Conservation (phyloP, 2,113 vertebrate species). For the Eulacestoma nigropectus region DNA sequence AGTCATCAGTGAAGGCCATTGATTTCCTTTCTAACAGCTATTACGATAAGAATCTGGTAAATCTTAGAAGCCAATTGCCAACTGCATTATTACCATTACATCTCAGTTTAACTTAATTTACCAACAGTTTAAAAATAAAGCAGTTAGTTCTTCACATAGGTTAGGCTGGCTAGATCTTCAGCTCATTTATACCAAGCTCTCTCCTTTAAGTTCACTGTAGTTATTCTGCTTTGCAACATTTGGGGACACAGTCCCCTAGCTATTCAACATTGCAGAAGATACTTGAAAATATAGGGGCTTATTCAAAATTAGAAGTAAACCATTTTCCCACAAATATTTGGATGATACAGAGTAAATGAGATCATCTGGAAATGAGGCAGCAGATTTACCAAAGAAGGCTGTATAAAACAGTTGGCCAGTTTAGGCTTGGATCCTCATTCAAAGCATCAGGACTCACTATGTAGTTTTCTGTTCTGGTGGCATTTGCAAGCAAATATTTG, state of each 20-base stretch:
- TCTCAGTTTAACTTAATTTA: conserved; percentile 19
- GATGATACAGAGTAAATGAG: background rate
- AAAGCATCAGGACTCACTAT: background rate
- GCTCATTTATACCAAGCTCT: background rate
- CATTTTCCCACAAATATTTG: background rate
- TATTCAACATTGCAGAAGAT: background rate
- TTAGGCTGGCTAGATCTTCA: background rate
- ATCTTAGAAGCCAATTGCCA: conserved; percentile 17
- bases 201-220: background rate
- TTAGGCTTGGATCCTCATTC: conserved; percentile 7
- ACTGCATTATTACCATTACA: background rate
- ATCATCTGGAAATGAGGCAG: background rate
- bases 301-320: background rate
- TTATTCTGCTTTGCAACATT: background rate
- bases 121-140: conserved; percentile 17
- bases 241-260: background rate
- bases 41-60: background rate
- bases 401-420: background rate
- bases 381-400: background rate
- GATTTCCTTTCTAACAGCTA: conserved; percentile 5
- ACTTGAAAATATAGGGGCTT: background rate
- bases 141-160: background rate
- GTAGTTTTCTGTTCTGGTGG: conserved; percentile 30
- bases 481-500: conserved; percentile 60
- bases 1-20: background rate